Conservation (phyloP, 2,888 invertebrate species). For the Dicranocentrus wangi region DNA sequence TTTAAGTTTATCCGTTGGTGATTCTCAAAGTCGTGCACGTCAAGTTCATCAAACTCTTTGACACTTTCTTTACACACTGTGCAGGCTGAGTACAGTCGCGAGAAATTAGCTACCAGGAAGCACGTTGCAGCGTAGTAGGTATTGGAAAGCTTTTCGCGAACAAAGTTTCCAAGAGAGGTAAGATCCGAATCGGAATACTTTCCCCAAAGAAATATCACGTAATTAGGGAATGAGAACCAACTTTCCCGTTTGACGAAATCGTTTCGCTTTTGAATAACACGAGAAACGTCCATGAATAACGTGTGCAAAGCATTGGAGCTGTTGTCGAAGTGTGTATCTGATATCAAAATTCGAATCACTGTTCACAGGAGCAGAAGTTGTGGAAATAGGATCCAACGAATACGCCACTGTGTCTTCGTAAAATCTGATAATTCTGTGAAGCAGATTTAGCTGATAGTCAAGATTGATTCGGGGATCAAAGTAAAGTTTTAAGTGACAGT, state of each 20-base stretch:
- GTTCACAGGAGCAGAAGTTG: no score
- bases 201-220: no score
- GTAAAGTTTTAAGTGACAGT: background rate
- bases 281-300: no score
- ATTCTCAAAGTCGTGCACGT: background rate
- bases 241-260: no score
- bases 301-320: no score
- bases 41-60: background rate
- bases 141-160: background rate
- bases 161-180: background rate
- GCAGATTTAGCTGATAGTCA: background rate
- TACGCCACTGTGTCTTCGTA: background rate
- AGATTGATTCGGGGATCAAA: background rate
- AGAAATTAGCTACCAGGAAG: background rate
- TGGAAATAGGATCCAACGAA: no score
- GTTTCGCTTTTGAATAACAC: no score
- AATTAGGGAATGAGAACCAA: no score
- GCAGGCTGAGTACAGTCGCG: background rate
- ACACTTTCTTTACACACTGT: background rate
- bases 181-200: no score
- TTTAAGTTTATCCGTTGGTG: background rate
- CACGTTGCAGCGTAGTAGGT: conserved; percentile 6
- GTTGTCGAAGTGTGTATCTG: background rate
- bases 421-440: background rate
- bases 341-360: no score